Evolutionary conservation across 2,888 invertebrate genomes (phyloP), one percentile per base, ranked within the genome.

Genomic region (Tillus elongatus): DNA sequence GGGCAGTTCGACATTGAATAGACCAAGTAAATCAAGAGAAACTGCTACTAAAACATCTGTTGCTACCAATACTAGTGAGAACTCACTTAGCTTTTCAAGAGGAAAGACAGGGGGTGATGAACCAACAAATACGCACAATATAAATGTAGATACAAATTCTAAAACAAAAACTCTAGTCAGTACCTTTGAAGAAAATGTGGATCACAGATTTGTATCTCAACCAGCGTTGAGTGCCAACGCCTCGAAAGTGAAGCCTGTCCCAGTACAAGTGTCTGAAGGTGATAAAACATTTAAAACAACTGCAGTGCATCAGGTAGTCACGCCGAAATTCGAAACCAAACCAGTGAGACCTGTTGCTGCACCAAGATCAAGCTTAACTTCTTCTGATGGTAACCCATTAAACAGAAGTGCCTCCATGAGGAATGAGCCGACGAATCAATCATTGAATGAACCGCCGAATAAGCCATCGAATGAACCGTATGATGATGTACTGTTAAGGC

Each of bases 1-100:
- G 1, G 73, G 73, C 34, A 72, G 72, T 36, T 70, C 75, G 34
- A 79, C 78, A 0, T 69, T 78, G 26, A 78, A 75, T 57, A 65
- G 78, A 19, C 71, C 72, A 3, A 73, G 40, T 14, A 37, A 47
- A 39, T 74, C 13, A 74, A 38, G 52, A 47, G 49, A 45, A 12
- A 37, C 26, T 13, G 2, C 75, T 57, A 69, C 58, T 57, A 42
- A 73, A 71, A 39, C 60, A 71, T 43, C 70, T 66, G 27, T 63
- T 47, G 46, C 56, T 47, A 28, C 63, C 54, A 52, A 53, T 56
- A 37, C 51, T 2, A 49, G 46, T 27, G 51, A 50, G 26, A 46
- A 42, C 33, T 64, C 33, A 56, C 57, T 52, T 60, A 65, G 40
- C 66, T 68, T 50, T 61, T 68, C 40, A 69, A 70, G 52, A 51